Conservation (phyloP, 2,797 vertebrate species). For the Diceros bicornis region DNA sequence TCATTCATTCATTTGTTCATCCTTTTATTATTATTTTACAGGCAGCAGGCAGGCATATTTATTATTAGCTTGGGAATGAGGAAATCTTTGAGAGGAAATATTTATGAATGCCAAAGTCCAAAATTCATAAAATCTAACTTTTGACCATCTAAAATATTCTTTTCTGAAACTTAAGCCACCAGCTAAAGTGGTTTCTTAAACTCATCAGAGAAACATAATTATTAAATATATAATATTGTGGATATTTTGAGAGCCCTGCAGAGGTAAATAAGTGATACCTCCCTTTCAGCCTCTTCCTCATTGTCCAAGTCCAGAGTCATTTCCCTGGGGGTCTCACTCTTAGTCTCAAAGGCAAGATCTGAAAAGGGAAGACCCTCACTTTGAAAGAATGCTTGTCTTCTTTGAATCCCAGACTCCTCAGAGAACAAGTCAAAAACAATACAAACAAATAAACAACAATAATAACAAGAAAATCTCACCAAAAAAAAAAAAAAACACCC, state of each 20-base stretch:
- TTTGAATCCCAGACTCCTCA: background rate
- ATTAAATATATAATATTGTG: background rate
- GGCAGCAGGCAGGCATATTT: background rate
- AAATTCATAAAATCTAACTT: conserved; percentile 2
- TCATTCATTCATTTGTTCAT: background rate
- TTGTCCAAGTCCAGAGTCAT: no score
- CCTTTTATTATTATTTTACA: background rate
- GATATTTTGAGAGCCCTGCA: background rate
- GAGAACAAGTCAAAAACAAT: background rate
- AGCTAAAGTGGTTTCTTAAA: background rate
- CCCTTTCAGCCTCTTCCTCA: background rate
- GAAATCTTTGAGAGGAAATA: background rate
- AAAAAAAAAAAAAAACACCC: background rate
- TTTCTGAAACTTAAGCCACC: background rate
- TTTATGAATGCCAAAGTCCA: background rate
- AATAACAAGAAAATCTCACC: background rate
- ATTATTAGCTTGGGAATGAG: background rate
- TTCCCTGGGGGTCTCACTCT: background rate
- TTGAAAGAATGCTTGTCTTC: background rate
- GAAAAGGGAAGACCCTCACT: no score
- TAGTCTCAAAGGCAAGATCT: background rate
- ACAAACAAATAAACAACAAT: background rate
- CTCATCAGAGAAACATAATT: background rate
- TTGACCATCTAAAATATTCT: background rate
- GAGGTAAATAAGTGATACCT: background rate